These are phyloP conservation scores for Stigmatopora nigra DNA, from an alignment of 2,113 vertebrate species.

Conservation along the genomic window DNA sequence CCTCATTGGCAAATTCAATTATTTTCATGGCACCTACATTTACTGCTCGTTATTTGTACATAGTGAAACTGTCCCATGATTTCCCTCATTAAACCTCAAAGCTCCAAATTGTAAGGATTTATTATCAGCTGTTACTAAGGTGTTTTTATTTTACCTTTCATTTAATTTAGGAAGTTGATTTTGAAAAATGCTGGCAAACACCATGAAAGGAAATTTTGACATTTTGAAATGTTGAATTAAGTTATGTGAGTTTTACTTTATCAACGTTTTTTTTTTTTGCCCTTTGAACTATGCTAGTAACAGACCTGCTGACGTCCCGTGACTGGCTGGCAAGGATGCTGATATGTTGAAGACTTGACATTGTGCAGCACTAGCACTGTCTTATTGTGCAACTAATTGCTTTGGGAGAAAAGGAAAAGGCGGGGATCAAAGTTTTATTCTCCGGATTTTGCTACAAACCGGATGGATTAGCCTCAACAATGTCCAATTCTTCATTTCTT, in stretches of 20 bases:
- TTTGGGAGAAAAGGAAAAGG: conserved; percentile 32
- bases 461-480: conserved; percentile 28
- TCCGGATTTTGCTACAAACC: conserved; percentile 31
- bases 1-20: conserved; percentile 13
- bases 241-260: neutral
- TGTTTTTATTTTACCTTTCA: neutral
- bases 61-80: neutral
- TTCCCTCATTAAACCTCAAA: neutral
- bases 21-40: neutral
- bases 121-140: neutral
- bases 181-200: neutral
- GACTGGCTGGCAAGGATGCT: conserved; percentile 52
- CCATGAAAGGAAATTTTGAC: neutral
- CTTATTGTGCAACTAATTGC: conserved; percentile 18
- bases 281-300: conserved; percentile 62
- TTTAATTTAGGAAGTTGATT: neutral
- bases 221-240: neutral
- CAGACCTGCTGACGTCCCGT: conserved; percentile 57
- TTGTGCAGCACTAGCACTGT: conserved; percentile 35
- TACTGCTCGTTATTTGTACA: neutral
- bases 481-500: conserved; percentile 17
- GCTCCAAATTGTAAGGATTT: neutral
- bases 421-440: conserved; percentile 30
- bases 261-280: conserved; percentile 25
- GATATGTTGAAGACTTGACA: conserved; percentile 56